Percentiles rank a stretch among this genome's conserved stretches.
phyloP scores from a whole-genome alignment of 2,888 invertebrate species.

The Nyleta sp. region DNA sequence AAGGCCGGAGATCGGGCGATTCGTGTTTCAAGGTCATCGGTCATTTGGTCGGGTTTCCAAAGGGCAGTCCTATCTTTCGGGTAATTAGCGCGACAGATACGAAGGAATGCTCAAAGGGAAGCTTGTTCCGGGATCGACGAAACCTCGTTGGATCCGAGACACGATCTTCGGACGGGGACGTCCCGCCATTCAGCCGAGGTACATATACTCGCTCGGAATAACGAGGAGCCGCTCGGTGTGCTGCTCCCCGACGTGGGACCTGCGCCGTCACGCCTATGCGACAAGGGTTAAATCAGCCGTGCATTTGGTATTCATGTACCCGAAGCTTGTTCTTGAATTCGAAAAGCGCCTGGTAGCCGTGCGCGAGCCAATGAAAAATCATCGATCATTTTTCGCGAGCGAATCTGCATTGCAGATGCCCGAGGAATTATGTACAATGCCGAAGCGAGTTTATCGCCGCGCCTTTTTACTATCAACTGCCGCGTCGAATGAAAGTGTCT shows the following conservation, averaged over 20 bases:
- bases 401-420: slow-evolving; percentile 52
- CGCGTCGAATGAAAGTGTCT: too few relatives aligned
- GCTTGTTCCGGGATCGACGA: slow-evolving; percentile 41
- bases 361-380: slow-evolving; percentile 41
- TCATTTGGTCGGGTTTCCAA: too few relatives aligned
- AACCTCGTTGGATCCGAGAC: slow-evolving; percentile 58
- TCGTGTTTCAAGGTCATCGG: not conserved
- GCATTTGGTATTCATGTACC: slow-evolving; percentile 61
- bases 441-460: slow-evolving; percentile 39
- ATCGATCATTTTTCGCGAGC: slow-evolving; percentile 47
- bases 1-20: not conserved
- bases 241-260: slow-evolving; percentile 62
- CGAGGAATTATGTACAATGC: slow-evolving; percentile 36
- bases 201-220: slow-evolving; percentile 60
- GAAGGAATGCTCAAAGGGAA: slow-evolving; percentile 19
- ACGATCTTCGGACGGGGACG: slow-evolving; percentile 34
- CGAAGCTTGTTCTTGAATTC: slow-evolving; percentile 60
- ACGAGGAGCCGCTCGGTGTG: slow-evolving; percentile 56
- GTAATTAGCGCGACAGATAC: slow-evolving; percentile 9
- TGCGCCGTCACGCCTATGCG: slow-evolving; percentile 63
- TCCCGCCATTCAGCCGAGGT: slow-evolving; percentile 48
- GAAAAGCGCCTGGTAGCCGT: slow-evolving; percentile 45
- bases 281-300: slow-evolving; percentile 65
- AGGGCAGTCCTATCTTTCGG: not conserved
- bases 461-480: too few relatives aligned